phyloP scores from a whole-genome alignment of 2,888 invertebrate species.

The Meghimatium bilineatum region DNA sequence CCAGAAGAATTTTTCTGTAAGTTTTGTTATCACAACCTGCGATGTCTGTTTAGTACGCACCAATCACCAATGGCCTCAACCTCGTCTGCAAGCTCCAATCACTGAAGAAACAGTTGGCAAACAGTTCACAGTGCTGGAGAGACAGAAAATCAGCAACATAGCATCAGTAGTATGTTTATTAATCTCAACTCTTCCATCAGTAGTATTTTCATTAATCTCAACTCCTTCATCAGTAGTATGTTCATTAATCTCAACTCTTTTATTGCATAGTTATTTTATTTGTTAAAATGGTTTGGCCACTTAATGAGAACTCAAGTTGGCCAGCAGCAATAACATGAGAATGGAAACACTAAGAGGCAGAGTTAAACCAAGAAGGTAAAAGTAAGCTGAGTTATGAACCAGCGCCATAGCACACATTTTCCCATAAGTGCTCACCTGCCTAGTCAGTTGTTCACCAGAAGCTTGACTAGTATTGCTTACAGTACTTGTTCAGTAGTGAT shows the following conservation, averaged over 20 bases:
- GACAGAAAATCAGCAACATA: slow-evolving; percentile 70
- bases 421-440: too few relatives aligned
- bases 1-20: slow-evolving; percentile 53
- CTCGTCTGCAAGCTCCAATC: slow-evolving; percentile 66
- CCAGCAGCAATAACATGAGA: too few relatives aligned
- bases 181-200: slow-evolving; percentile 24
- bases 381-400: too few relatives aligned
- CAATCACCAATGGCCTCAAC: slow-evolving; percentile 72
- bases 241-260: slow-evolving; percentile 5
- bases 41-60: slow-evolving; percentile 65
- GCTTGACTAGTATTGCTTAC: too few relatives aligned
- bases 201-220: slow-evolving; percentile 58
- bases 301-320: too few relatives aligned
- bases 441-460: too few relatives aligned
- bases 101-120: slow-evolving; percentile 59
- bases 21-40: slow-evolving; percentile 61
- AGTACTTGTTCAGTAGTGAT: too few relatives aligned
- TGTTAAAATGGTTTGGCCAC: too few relatives aligned
- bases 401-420: too few relatives aligned
- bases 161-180: slow-evolving; percentile 64
- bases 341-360: too few relatives aligned
- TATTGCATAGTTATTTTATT: background rate
- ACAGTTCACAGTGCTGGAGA: slow-evolving; percentile 67
- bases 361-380: too few relatives aligned
- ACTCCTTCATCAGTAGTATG: slow-evolving; percentile 60